Conservation (phyloP, 2,888 invertebrate species). For the Leistus spinibarbis region DNA sequence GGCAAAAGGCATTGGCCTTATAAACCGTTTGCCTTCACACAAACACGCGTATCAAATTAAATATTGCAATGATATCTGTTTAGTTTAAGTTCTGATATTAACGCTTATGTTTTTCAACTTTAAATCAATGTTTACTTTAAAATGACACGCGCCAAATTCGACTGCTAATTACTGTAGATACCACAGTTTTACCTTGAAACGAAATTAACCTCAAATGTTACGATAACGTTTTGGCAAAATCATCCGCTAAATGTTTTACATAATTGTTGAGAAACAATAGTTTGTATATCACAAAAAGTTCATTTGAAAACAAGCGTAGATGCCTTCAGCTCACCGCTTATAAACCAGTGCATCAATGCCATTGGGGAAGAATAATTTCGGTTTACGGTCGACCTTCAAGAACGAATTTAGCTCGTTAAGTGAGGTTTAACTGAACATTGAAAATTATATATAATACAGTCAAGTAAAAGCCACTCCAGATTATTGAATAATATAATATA, state of each 20-base stretch:
- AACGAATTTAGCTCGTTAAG: no score
- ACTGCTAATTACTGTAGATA: conserved; percentile 1
- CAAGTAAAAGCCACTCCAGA: no score
- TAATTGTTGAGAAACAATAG: not conserved
- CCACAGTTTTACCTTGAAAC: not conserved
- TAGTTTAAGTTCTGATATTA: no score
- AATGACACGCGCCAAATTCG: conserved; percentile 1
- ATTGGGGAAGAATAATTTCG: no score
- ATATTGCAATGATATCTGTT: no score
- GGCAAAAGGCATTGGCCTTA: conserved; percentile 4
- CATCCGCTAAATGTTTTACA: not conserved
- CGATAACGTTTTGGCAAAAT: not conserved
- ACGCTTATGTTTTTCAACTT: not conserved
- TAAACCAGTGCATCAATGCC: not conserved
- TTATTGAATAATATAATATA: no score
- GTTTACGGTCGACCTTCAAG: no score
- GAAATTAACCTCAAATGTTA: not conserved
- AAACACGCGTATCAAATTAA: not conserved
- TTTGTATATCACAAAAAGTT: not conserved
- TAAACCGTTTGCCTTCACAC: not conserved
- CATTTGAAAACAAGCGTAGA: no score
- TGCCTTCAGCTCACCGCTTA: no score
- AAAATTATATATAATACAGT: no score
- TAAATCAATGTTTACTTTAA: not conserved
- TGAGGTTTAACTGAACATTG: no score